Evolutionary conservation across 2,797 vertebrate species (phyloP), one percentile per base, ranked within the genome.

Genomic region (Linurgus olivaceus): DNA sequence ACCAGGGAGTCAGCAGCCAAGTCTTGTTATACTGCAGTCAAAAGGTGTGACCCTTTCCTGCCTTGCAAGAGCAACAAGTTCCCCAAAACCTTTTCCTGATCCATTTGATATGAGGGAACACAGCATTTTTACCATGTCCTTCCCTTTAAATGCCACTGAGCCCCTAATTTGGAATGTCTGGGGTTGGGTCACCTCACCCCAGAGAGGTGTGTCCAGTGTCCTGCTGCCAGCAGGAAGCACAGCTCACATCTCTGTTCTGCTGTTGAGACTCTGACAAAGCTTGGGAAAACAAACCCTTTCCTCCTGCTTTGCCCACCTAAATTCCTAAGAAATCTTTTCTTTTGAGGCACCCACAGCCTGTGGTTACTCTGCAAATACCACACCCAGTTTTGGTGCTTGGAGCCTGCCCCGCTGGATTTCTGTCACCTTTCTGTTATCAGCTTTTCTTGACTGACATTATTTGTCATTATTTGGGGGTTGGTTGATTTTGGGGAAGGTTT

Each of bases 91-190:
- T 77, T 76, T 59, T 61, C 65, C n/a, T 40, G 33, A n/a, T 29
- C 2, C 1, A 3, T 20, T 17, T n/a, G 16, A 15, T 18, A 10
- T 7, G 37, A 12, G 26, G 13, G 4, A 62, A n/a, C 11, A 37
- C 5, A 21, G 7, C 7, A 14, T 16, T n/a, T 88, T 88, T 55
- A 29, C 17, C 9, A 4, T 6, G 0, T 17, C 28, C 50, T 77
- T 50, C 24, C 29, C 29, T 52, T 58, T 38, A n/a, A 61, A 77
- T 88, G 83, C 47, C 26, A 24, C 57, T 29, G 25, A 82, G 33
- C 11, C 9, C 23, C 11, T 55, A 14, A 6, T 37, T 50, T 74
- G 52, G 48, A 83, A n/a, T 28, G 21, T 40, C 33, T 58, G 62
- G 47, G 25, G 19, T 2, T 54, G 42, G 73, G 8, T 65, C 16